Base-by-base conservation (phyloP, 1,140 invertebrate genomes). In the Galleria mellonella region DNA sequence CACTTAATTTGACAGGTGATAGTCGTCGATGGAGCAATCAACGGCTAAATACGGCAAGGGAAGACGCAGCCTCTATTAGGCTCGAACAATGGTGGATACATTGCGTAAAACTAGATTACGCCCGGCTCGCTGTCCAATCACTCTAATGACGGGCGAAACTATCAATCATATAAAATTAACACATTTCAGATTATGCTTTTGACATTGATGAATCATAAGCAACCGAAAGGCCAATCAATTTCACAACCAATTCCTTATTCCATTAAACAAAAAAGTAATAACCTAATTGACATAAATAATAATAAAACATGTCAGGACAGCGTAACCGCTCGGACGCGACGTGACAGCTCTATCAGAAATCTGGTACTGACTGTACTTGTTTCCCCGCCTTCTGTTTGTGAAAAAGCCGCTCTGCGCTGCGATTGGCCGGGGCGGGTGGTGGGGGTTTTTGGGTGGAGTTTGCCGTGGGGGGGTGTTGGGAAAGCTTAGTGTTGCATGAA, bases 231-330 rank as follows among this genome's bases (percentile, higher is more conserved):
- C 76, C n/a, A 81, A 83, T 81, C 76, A 78, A 85, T 79, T 83
- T 79, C 76, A 79, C 73, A 71, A 74, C 51, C 69, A 64, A 81
- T 79, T 69, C 69, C 73, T 82, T 79, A 76, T 78, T 83, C 78
- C 78, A 83, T 84, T 84, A 84, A 82, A 82, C 71, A 75, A 82
- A 78, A 81, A 84, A 61, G 76, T 79, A 84, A 83, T 82, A 84
- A 84, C 73, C 69, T 84, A 84, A 84, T 84, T 84, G 81, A 85
- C 81, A 83, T 85, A 85, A 85, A 85, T 85, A 85, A 83, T 83
- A 83, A 85, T 85, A 85, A 79, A 85, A 85, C 77, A 72, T 79
- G 82, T 83, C 78, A 77, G 75, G 76, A 75, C 75, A 66, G 62
- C 67, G 78, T 79, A 79, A 78, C 70, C 63, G 64, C 36, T 64